Conservation (phyloP, 2,113 vertebrate genomes). For the Piprites chloris region DNA sequence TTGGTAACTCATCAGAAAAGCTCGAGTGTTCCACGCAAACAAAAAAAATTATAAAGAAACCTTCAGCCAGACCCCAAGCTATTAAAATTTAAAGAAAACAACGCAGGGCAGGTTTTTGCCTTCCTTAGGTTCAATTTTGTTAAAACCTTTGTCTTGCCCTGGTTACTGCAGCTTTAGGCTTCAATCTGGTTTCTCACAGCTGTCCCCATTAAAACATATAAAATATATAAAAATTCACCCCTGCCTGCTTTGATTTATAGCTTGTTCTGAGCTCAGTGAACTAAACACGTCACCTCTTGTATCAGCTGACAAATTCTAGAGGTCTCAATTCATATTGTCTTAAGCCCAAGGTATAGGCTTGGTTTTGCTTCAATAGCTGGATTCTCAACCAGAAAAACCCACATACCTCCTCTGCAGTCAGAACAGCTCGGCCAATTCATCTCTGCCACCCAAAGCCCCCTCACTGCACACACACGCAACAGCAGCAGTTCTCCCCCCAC, state of each 20-base stretch:
- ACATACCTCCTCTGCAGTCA: background rate
- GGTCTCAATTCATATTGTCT: background rate
- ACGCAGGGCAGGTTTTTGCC: background rate
- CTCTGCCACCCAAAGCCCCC: background rate
- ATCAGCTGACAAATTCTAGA: background rate
- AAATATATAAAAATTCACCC: background rate
- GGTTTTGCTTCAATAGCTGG: background rate
- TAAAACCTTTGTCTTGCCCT: constrained; percentile 30
- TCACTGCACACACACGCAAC: background rate
- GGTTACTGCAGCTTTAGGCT: constrained; percentile 7
- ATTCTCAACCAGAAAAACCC: background rate
- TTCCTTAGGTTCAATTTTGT: background rate
- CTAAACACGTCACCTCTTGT: background rate
- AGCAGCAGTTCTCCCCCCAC: background rate
- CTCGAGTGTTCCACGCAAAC: background rate
- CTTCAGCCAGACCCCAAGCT: background rate
- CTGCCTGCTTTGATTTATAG: background rate
- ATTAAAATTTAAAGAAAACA: background rate
- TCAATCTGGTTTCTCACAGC: background rate
- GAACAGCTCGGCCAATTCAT: background rate
- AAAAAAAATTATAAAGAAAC: background rate
- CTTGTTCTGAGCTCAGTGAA: background rate
- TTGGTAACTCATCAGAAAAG: background rate
- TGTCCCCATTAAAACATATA: background rate
- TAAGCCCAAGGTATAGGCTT: background rate